Percentiles rank a stretch among this genome's conserved stretches.
Conservation (phyloP, 2,797 vertebrate species). For the Tenualosa ilisha region DNA sequence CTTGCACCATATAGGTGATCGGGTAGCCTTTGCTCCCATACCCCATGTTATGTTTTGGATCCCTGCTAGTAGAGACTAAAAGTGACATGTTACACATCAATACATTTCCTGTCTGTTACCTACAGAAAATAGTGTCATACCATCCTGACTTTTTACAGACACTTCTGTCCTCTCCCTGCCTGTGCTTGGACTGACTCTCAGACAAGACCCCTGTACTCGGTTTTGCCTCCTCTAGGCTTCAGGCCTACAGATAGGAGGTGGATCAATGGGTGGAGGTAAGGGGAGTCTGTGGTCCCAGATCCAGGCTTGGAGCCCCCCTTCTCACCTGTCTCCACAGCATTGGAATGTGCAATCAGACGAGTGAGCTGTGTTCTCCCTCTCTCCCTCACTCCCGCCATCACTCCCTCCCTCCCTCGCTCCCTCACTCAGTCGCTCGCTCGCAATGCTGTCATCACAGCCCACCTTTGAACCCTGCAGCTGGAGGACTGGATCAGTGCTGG, state of each 20-base stretch:
- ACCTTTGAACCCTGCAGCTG: conserved; percentile 19
- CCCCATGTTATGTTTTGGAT: background rate
- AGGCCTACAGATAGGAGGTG: background rate
- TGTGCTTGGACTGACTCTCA: background rate
- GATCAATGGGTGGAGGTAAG: background rate
- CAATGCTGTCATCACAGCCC: background rate
- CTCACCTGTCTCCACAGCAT: background rate
- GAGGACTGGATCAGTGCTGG: background rate
- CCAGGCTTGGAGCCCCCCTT: background rate
- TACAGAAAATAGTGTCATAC: too few relatives aligned
- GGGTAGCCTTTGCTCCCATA: background rate
- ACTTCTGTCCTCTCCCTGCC: background rate
- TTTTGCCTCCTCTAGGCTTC: background rate
- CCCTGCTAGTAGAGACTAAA: background rate
- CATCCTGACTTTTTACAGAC: background rate
- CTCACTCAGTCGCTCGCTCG: background rate
- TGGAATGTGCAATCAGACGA: conserved; percentile 20
- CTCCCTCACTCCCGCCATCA: background rate
- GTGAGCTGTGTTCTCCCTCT: background rate
- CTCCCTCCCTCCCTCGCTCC: background rate
- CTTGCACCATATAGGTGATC: background rate
- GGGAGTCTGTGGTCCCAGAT: background rate
- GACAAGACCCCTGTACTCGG: background rate
- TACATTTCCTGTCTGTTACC: background rate
- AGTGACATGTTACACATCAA: background rate